Percentiles rank a stretch among this genome's conserved stretches.
These are phyloP conservation scores for Papilio dardanus DNA, from an alignment of 1,140 invertebrate species.

Conservation along the genomic window DNA sequence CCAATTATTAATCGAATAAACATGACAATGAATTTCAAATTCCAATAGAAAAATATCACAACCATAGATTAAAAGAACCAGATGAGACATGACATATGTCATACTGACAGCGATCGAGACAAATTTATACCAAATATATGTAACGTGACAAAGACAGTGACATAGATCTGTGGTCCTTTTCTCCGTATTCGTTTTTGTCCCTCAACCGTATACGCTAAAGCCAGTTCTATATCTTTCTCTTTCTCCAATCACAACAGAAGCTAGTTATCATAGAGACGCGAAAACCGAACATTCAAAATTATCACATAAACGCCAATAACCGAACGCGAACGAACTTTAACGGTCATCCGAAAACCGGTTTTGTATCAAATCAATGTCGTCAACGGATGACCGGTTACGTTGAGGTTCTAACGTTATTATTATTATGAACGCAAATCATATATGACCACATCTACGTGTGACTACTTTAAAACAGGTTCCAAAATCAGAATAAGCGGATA, in stretches of 20 bases:
- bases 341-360: constrained; percentile 61
- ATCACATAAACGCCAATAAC: constrained; percentile 48
- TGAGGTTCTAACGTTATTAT: constrained; percentile 34
- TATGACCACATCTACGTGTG: constrained; percentile 17
- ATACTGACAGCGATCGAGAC: too few species aligned
- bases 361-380: constrained; percentile 50
- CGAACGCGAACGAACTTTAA: constrained; percentile 56
- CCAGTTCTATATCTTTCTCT: too few species aligned
- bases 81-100: too few species aligned
- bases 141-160: too few species aligned
- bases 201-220: too few species aligned
- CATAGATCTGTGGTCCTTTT: too few species aligned
- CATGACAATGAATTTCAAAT: neutral
- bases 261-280: constrained; percentile 48
- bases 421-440: constrained; percentile 30
- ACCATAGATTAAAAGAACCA: too few species aligned
- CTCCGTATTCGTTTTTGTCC: too few species aligned
- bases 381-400: constrained; percentile 60
- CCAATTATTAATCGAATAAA: neutral
- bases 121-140: too few species aligned
- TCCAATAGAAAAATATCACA: constrained; percentile 11
- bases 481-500: constrained; percentile 14
- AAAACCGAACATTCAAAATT: constrained; percentile 51
- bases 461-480: constrained; percentile 15
- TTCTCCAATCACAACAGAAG: constrained; percentile 11